Conservation (phyloP, 2,797 vertebrate genomes). For the Ctenopoma multispine region DNA sequence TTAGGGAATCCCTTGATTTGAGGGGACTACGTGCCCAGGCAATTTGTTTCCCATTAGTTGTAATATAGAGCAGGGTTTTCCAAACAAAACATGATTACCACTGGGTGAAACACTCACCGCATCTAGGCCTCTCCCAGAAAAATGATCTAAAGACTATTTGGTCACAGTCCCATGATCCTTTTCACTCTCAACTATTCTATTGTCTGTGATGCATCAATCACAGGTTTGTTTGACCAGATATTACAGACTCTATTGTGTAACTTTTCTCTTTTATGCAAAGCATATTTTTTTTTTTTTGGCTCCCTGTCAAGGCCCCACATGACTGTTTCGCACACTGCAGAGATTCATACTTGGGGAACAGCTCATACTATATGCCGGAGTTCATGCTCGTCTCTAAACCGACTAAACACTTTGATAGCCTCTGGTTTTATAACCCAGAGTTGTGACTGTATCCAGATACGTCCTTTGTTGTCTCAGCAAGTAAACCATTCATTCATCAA, state of each 20-base stretch:
- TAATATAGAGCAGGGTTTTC: constrained; percentile 69
- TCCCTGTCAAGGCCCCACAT: constrained; percentile 66
- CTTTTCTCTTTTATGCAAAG: constrained; percentile 62
- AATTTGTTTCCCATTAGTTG: constrained; percentile 82
- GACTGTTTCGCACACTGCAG: constrained; percentile 66
- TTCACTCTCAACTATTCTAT: constrained; percentile 64
- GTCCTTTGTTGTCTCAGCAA: constrained; percentile 73
- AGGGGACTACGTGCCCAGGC: constrained; percentile 62
- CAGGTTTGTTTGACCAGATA: constrained; percentile 81
- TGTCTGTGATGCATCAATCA: constrained; percentile 72
- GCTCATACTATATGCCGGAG: constrained; percentile 49
- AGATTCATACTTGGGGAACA: constrained; percentile 56
- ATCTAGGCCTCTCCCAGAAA: constrained; percentile 60
- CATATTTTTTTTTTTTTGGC: constrained; percentile 76
- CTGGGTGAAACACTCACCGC: constrained; percentile 42
- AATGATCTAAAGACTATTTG: constrained; percentile 54
- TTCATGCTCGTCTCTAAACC: constrained; percentile 60
- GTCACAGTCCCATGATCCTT: constrained; percentile 56
- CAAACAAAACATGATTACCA: constrained; percentile 72
- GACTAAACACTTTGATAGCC: constrained; percentile 73
- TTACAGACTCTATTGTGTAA: constrained; percentile 72
- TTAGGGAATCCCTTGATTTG: constrained; percentile 65
- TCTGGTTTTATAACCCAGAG: constrained; percentile 58
- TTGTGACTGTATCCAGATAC: constrained; percentile 62
- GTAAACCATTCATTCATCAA: constrained; percentile 73